phyloP scores from a whole-genome alignment of 1,140 invertebrate genomes.

The Pseudomyrmex sp. region DNA sequence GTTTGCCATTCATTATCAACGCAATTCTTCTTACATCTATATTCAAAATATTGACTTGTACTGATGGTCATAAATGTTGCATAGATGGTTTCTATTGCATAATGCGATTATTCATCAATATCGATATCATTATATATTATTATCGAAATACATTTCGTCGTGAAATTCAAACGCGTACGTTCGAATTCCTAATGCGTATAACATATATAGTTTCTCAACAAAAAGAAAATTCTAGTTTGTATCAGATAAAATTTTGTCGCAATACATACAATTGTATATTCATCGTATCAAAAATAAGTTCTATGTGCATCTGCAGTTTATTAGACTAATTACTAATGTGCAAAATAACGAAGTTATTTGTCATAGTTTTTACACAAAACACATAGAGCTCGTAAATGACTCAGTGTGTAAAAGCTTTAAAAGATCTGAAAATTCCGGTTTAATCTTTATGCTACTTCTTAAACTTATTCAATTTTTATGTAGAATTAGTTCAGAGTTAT shows the following conservation, averaged over 20 bases:
- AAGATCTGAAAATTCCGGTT: no score
- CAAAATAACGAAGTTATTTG: no score
- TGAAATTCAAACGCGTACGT: slow-evolving; percentile 1
- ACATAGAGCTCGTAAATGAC: no score
- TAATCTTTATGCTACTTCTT: no score
- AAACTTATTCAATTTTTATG: no score
- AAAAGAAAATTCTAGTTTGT: slow-evolving; percentile 38
- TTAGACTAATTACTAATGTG: no score
- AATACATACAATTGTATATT: slow-evolving; percentile 20
- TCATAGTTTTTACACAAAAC: no score
- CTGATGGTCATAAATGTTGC: neutral
- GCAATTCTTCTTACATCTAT: neutral
- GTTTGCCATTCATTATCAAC: slow-evolving; percentile 25
- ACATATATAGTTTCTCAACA: neutral
- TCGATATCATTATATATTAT: neutral
- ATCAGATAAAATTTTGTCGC: slow-evolving; percentile 20
- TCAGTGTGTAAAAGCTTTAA: no score
- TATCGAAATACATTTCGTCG: neutral
- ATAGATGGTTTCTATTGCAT: no score
- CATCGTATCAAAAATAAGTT: neutral
- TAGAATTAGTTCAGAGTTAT: no score
- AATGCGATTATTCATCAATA: neutral
- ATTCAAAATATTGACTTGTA: slow-evolving; percentile 30
- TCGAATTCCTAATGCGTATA: neutral
- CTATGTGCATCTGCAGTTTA: neutral